phyloP scores from a whole-genome alignment of 1,140 invertebrate species.

The Sesamia nonagrioides region DNA sequence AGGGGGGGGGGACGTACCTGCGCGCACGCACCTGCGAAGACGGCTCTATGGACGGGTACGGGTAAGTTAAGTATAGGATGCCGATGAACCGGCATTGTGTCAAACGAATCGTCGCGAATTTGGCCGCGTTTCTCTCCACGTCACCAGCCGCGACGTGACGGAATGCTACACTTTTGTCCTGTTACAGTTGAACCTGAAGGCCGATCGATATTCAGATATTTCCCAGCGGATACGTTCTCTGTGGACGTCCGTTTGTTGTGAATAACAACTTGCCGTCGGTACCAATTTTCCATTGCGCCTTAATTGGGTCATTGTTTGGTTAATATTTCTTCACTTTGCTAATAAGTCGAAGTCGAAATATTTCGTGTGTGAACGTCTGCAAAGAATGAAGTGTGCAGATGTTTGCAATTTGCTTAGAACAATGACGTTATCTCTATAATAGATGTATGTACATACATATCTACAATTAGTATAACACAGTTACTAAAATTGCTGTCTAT shows the following conservation, averaged over 20 bases:
- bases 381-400: background rate
- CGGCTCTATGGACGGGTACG: conserved; percentile 61
- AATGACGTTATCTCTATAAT: conserved; percentile 5
- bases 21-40: conserved; percentile 85
- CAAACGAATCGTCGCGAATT: conserved; percentile 84
- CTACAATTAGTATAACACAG: conserved; percentile 4
- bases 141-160: conserved; percentile 76
- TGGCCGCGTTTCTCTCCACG: conserved; percentile 83
- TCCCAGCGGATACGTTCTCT: conserved; percentile 27
- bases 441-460: too few species aligned
- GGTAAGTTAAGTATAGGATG: conserved; percentile 64
- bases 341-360: background rate
- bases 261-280: conserved; percentile 6
- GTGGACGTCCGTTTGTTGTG: conserved; percentile 15
- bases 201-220: conserved; percentile 57
- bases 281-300: conserved; percentile 21
- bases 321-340: background rate
- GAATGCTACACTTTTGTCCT: conserved; percentile 79
- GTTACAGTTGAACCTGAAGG: conserved; percentile 83
- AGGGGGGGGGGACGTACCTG: conserved; percentile 70
- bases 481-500: background rate
- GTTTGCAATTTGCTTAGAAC: background rate
- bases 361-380: conserved; percentile 2
- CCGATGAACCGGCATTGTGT: conserved; percentile 86
- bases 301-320: conserved; percentile 31